Evolutionary conservation across 2,888 invertebrate genomes (phyloP).

Genomic region (Sphinx pinastri): DNA sequence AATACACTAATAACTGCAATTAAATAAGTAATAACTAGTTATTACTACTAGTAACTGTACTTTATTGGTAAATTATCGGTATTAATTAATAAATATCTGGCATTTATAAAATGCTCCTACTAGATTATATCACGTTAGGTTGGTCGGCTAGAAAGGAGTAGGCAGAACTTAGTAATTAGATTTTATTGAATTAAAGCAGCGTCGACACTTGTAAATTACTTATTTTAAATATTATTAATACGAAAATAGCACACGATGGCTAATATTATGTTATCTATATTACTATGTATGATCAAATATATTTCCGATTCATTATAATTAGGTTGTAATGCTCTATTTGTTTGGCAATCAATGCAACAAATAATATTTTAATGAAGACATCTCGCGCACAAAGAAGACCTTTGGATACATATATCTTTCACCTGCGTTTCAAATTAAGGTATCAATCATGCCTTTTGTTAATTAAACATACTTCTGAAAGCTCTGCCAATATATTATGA

Average conservation of each 20-base stretch:
- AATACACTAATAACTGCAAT: slow-evolving; percentile 23
- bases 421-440: background rate
- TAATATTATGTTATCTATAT: too few species aligned
- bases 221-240: too few species aligned
- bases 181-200: background rate
- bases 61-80: slow-evolving; percentile 9
- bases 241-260: too few species aligned
- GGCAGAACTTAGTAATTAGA: background rate
- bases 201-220: background rate
- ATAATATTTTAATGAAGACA: slow-evolving; percentile 4
- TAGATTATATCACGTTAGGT: background rate
- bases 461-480: background rate
- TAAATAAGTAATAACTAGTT: slow-evolving; percentile 22
- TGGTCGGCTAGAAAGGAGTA: background rate
- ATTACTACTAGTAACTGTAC: slow-evolving; percentile 17
- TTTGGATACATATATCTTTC: background rate
- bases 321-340: background rate
- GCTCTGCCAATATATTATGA: background rate
- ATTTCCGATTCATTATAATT: background rate
- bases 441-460: slow-evolving; percentile 1
- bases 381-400: background rate
- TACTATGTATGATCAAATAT: too few species aligned
- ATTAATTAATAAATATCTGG: slow-evolving; percentile 8
- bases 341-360: slow-evolving; percentile 6
- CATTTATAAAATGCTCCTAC: background rate